phyloP scores from a whole-genome alignment of 2,888 invertebrate genomes.

The Thecophora atra region DNA sequence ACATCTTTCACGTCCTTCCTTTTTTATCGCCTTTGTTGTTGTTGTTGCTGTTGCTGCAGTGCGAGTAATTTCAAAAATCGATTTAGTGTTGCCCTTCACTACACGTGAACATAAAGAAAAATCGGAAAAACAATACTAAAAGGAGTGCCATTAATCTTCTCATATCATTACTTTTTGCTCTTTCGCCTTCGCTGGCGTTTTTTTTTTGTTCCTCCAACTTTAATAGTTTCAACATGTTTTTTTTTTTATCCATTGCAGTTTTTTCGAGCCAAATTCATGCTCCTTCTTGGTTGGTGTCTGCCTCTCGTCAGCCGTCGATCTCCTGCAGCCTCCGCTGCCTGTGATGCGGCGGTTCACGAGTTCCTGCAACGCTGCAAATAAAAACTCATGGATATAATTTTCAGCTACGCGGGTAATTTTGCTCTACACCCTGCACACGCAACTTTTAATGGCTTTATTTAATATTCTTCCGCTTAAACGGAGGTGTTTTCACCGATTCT shows the following conservation, averaged over 20 bases:
- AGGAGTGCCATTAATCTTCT: constrained; percentile 41
- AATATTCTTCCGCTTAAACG: constrained; percentile 47
- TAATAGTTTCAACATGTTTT: not conserved
- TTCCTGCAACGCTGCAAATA: not conserved
- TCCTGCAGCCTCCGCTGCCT: too few species aligned
- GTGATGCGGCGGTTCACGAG: too few species aligned
- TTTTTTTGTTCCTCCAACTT: too few species aligned
- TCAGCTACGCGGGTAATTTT: constrained; percentile 62
- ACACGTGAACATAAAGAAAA: not conserved
- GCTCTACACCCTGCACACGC: constrained; percentile 63
- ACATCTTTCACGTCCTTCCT: not conserved
- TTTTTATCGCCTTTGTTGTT: constrained; percentile 8
- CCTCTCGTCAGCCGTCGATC: too few species aligned
- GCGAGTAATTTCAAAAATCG: constrained; percentile 37
- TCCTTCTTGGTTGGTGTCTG: not conserved
- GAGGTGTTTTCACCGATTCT: not conserved
- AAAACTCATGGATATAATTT: constrained; percentile 51
- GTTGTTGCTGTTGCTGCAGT: constrained; percentile 11
- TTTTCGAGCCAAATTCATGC: not conserved
- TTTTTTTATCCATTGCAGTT: not conserved
- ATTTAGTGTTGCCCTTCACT: constrained; percentile 37
- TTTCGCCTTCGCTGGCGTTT: constrained; percentile 8
- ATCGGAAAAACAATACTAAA: constrained; percentile 4
- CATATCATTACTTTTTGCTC: constrained; percentile 37
- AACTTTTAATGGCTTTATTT: constrained; percentile 64